phyloP scores from a whole-genome alignment of 2,888 invertebrate genomes.

The Caenorhabditis afra region DNA sequence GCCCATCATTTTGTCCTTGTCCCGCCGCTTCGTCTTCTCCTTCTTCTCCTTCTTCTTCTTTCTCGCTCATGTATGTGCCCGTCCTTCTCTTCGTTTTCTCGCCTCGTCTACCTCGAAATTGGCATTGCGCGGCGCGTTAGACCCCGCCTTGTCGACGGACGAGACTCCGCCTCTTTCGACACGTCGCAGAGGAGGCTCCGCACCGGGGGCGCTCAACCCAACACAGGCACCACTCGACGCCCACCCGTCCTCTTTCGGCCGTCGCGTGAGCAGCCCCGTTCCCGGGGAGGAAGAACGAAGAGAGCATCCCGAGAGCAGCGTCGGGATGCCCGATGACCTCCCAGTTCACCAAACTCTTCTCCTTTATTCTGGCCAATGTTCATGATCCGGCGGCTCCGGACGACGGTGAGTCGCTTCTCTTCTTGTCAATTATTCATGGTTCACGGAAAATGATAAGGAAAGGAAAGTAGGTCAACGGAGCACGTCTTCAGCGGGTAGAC shows the following conservation, averaged over 20 bases:
- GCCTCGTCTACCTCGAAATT: slow-evolving; percentile 61
- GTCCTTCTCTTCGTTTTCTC: slow-evolving; percentile 48
- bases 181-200: slow-evolving; percentile 34
- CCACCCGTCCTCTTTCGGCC: slow-evolving; percentile 15
- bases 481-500: too few species aligned
- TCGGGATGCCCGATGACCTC: slow-evolving; percentile 84
- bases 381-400: slow-evolving; percentile 77
- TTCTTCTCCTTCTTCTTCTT: neutral
- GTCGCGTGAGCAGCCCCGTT: neutral
- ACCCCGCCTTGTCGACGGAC: slow-evolving; percentile 47
- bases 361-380: slow-evolving; percentile 79
- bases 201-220: slow-evolving; percentile 39
- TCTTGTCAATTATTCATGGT: too few species aligned
- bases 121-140: slow-evolving; percentile 45
- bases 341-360: slow-evolving; percentile 80
- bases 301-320: slow-evolving; percentile 9
- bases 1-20: slow-evolving; percentile 54
- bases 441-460: too few species aligned
- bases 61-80: neutral
- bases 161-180: slow-evolving; percentile 27
- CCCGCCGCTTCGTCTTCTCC: neutral
- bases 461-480: too few species aligned
- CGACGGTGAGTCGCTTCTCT: slow-evolving; percentile 55
- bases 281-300: neutral
- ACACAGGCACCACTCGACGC: slow-evolving; percentile 40